A percentile compares a stretch with the other conserved stretches of the same genome.
Conservation (phyloP, 2,797 vertebrate species). For the Bradypodion pumilum region DNA sequence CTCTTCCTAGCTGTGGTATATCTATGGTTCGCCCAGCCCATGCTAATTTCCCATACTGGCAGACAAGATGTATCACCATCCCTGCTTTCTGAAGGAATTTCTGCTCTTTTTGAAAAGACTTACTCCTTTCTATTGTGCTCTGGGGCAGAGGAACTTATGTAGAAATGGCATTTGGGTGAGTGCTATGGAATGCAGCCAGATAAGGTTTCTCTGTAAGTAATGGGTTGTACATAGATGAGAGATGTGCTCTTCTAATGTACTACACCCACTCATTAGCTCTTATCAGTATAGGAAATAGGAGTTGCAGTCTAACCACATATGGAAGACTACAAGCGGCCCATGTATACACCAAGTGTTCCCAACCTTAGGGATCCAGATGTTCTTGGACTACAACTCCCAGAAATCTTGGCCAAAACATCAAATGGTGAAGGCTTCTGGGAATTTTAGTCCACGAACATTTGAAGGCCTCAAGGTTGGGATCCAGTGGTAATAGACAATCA, state of each 20-base stretch:
- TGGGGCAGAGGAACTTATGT: constrained; percentile 6
- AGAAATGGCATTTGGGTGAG: not conserved
- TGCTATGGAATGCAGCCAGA: not conserved
- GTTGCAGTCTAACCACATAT: not conserved
- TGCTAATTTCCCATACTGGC: not conserved
- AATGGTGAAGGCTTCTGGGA: too few relatives aligned
- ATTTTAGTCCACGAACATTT: too few relatives aligned
- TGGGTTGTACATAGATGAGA: not conserved
- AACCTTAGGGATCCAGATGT: too few relatives aligned
- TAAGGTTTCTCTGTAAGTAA: not conserved
- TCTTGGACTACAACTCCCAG: too few relatives aligned
- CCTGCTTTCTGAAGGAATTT: constrained; percentile 2
- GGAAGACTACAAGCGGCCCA: not conserved
- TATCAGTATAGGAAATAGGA: not conserved
- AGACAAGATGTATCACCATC: not conserved
- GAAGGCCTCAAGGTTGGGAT: not conserved
- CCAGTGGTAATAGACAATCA: not conserved
- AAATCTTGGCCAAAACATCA: too few relatives aligned
- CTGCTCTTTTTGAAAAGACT: not conserved
- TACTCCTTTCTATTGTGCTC: not conserved
- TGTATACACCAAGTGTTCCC: too few relatives aligned
- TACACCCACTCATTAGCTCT: not conserved
- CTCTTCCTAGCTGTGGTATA: not conserved
- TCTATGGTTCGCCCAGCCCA: not conserved
- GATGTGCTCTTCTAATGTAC: not conserved